These are phyloP conservation scores for Stichopus chloronotus DNA, from an alignment of 35 echinoderm and acorn worm species.

Conservation along the genomic window DNA sequence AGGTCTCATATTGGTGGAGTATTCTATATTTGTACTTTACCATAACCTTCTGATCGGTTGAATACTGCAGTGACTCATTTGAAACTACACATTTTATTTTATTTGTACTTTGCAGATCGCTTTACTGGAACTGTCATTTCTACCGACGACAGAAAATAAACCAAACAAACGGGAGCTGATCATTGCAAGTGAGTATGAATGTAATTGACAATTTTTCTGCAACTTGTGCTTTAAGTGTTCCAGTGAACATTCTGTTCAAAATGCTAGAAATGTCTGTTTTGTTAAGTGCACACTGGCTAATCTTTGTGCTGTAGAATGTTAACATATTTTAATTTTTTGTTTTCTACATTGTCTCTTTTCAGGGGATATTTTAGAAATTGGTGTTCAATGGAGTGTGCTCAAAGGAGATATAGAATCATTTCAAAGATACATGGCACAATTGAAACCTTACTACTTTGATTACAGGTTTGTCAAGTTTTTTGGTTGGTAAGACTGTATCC, in stretches of 20 bases:
- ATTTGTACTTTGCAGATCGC: slow-evolving; percentile 82
- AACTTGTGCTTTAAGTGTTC: background rate
- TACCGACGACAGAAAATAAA: slow-evolving; percentile 84
- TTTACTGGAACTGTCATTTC: slow-evolving; percentile 79
- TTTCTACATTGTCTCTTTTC: background rate
- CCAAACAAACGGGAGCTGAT: slow-evolving; percentile 85
- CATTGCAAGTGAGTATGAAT: slow-evolving; percentile 86
- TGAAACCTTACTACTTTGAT: slow-evolving; percentile 99
- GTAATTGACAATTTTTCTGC: background rate
- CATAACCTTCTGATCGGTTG: too few species aligned
- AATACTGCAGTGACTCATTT: too few species aligned
- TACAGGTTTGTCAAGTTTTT: slow-evolving; percentile 73
- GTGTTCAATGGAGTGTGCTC: slow-evolving; percentile 95
- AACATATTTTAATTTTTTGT: too few species aligned
- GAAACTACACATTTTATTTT: too few species aligned
- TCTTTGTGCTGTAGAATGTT: too few species aligned
- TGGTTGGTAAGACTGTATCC: too few species aligned
- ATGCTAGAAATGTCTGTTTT: too few species aligned
- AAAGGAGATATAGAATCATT: slow-evolving; percentile 88
- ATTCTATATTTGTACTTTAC: too few species aligned
- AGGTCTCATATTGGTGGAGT: too few species aligned
- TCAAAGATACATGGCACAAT: slow-evolving; percentile 98
- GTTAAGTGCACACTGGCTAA: too few species aligned
- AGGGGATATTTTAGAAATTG: slow-evolving; percentile 99
- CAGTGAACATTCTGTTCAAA: too few species aligned